Base-by-base conservation (phyloP, 1,140 invertebrate genomes). In the Atta colombica region DNA sequence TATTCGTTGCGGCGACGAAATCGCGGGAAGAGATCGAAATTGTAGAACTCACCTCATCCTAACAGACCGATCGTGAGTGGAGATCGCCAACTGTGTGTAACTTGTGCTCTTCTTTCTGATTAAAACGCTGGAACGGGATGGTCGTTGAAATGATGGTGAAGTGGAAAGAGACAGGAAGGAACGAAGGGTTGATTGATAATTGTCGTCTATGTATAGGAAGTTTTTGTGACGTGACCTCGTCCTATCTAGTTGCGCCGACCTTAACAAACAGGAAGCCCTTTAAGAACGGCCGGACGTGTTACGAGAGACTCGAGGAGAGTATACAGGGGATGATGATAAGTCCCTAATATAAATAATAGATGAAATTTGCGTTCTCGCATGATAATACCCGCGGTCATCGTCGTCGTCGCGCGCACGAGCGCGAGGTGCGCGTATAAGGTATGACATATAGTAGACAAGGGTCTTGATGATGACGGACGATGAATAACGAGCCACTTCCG, bases 401-500 rank as follows among this genome's bases (percentile, higher is more conserved):
- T 89, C 88, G 85, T 86, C 86, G 81, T 35, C 68, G 77, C 63
- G 49, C 77, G 49, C 49, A 55, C 31, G 69, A 63, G 55, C 86
- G 85, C 88, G 85, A 91, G 88, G 80, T 74, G 55, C 80, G 55
- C 80, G 28, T 84, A 63, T n/a, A 84, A 84, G 80, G 58, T 84
- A 84, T 84, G 55, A 87, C 85, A 72, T 77, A 86, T 80, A 82
- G 55, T 86, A 49, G 58, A 82, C 51, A 87, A 89, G 89, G 89
- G 90, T 90, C 91, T 92, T 94, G 91, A 94, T 94, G 93, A 94
- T 94, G 93, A 94, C 93, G 92, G 92, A 94, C 93, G 91, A 93
- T 85, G 87, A 86, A 88, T 93, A 94, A 94, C 89, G 92, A 94
- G 93, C 88, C 84, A 93, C 92, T 94, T 94, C 94, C 94, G 94